phyloP scores from a whole-genome alignment of 2,888 invertebrate genomes.

The Ariolimax columbianus region DNA sequence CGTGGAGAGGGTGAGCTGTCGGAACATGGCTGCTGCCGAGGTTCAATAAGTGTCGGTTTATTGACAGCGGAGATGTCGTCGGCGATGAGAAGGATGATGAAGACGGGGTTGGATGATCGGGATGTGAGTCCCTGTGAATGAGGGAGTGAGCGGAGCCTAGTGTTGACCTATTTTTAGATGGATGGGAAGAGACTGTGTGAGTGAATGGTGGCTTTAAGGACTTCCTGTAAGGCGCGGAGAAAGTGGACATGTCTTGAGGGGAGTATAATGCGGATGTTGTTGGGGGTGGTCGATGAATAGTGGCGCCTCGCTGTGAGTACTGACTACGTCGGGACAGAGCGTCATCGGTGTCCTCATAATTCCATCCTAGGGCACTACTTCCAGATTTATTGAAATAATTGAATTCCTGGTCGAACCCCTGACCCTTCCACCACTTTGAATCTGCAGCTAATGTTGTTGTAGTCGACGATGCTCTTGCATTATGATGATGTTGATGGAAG shows the following conservation, averaged over 20 bases:
- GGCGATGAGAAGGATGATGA: neutral
- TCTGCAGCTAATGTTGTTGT: neutral
- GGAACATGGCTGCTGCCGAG: neutral
- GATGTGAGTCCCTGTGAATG: neutral
- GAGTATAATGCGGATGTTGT: neutral
- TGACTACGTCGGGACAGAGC: constrained; percentile 14
- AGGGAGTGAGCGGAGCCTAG: constrained; percentile 5
- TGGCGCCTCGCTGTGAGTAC: neutral
- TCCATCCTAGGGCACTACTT: neutral
- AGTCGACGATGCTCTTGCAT: neutral
- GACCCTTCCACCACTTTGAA: neutral
- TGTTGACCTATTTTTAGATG: constrained; percentile 26
- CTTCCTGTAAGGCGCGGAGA: neutral
- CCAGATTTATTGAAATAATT: neutral
- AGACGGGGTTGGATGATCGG: neutral
- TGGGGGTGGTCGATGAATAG: neutral
- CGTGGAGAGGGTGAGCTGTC: neutral
- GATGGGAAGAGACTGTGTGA: neutral
- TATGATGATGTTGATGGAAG: neutral
- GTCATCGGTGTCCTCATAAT: neutral
- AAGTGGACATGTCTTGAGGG: neutral
- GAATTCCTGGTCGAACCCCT: neutral
- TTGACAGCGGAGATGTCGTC: neutral
- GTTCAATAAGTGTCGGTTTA: neutral
- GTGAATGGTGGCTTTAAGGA: neutral